Evolutionary conservation across 2,113 vertebrate species (phyloP), one percentile per base, ranked within the genome.

Genomic region (Euleptes europaea): DNA sequence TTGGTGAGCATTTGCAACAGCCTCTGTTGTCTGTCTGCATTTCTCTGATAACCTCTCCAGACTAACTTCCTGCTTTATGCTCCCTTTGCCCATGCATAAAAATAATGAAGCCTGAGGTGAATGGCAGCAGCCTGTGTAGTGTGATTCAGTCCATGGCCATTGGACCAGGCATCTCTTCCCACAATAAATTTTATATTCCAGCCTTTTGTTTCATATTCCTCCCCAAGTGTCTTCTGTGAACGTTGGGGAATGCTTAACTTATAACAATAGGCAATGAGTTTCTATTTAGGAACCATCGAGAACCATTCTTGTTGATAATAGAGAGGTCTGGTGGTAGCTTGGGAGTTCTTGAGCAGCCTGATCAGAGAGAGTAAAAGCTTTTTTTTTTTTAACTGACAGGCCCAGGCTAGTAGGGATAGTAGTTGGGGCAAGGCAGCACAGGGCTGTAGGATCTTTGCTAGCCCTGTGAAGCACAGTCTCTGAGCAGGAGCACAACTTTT

Each of bases 1-100:
- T 95, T 98, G 98, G 98, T 99, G 98, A 99, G 98, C 98, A 98
- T 97, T 95, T 96, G 67, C 95, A 95, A 88, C 93, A 94, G 94
- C 92, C 84, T 91, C 92, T 95, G 88, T 95, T 94, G 92, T 94
- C 92, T 79, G 83, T 92, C 91, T 93, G 91, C 75, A 51, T 92
- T 93, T 85, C 89, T 92, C 51, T 40, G 86, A 76, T 95, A 94
- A 95, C 93, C 85, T 81, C 89, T 91, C 90, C 93, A 81, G 81
- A 96, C 96, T 97, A 97, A 97, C 88, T 69, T 23, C 76, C 42
- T 84, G 40, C 60, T 7, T 35, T 31, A 74, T 78, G 89, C 75
- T 75, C 88, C 89, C 93, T 91, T 76, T 80, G 79, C 84, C 87
- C 80, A 51, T 80, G 84, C 60, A 63, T 63, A 63, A 63, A 63